Conservation (phyloP, 30 jellyfish, hydroid and myxozoan species). For the Hydractinia echinata region DNA sequence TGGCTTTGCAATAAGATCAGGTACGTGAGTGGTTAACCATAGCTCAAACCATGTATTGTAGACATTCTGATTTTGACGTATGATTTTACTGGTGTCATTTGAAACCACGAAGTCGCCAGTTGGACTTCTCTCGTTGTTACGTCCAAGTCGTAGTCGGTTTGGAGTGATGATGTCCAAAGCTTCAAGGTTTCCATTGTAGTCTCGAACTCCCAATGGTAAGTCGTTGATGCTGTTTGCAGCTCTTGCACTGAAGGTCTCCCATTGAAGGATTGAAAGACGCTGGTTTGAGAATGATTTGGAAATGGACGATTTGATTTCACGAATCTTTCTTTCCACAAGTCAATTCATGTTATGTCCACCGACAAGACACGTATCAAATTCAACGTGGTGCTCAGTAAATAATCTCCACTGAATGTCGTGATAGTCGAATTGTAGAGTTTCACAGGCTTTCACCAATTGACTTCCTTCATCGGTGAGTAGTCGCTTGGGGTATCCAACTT, state of each 20-base stretch:
- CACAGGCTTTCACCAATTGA: slow-evolving; percentile 1
- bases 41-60: slow-evolving; percentile 23
- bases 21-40: slow-evolving; percentile 24
- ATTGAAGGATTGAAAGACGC: slow-evolving; percentile 15
- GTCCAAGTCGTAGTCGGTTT: slow-evolving; percentile 26
- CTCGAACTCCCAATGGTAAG: background rate
- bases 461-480: slow-evolving; percentile 1
- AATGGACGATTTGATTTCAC: slow-evolving; percentile 14
- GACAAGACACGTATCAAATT: slow-evolving; percentile 24
- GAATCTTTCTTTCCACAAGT: slow-evolving; percentile 25
- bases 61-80: background rate
- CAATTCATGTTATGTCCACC: slow-evolving; percentile 22
- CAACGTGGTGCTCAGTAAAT: background rate
- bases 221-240: slow-evolving; percentile 1
- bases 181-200: background rate
- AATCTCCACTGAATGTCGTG: background rate
- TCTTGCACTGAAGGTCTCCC: slow-evolving; percentile 11
- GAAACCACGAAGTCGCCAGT: background rate
- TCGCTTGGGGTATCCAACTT: slow-evolving; percentile 25
- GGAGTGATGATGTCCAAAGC: slow-evolving; percentile 24
- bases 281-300: background rate
- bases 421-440: background rate
- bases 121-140: background rate
- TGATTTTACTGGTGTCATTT: background rate
- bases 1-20: background rate